Evolutionary conservation across 2,888 invertebrate genomes (phyloP).

Genomic region (Mechanitis mazaeus): DNA sequence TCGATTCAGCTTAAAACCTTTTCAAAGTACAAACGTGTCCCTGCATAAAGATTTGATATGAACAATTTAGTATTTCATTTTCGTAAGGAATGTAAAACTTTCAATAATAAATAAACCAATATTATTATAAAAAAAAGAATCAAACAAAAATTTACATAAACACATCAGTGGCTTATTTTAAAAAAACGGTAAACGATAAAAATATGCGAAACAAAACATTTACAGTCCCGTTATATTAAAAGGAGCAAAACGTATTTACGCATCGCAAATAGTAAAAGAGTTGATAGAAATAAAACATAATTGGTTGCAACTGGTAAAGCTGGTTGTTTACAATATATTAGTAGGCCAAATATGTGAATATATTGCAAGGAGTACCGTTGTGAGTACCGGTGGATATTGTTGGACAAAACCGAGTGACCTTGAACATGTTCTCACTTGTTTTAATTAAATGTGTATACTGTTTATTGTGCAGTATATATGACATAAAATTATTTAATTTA

Average conservation of each 20-base stretch:
- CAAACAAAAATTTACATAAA: not conserved
- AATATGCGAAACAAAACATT: conserved; percentile 7
- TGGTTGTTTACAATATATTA: conserved; percentile 41
- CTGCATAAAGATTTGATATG: conserved; percentile 25
- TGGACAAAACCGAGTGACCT: conserved; percentile 16
- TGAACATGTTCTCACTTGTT: conserved; percentile 16
- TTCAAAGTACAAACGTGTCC: conserved; percentile 38
- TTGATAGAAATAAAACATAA: conserved; percentile 33
- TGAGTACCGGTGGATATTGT: conserved; percentile 36
- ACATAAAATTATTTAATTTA: not conserved
- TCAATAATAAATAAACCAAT: not conserved
- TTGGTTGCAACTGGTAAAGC: conserved; percentile 29
- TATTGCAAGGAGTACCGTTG: conserved; percentile 53
- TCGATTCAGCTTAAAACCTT: conserved; percentile 41
- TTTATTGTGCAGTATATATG: not conserved
- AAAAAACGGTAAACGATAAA: conserved; percentile 7
- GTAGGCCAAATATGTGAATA: conserved; percentile 48
- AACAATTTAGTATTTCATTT: not conserved
- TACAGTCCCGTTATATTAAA: conserved; percentile 34
- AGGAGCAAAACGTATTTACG: conserved; percentile 35
- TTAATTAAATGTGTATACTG: conserved; percentile 1
- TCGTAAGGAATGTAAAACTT: too few species aligned
- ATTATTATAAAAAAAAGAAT: not conserved
- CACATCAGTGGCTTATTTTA: not conserved
- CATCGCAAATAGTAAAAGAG: conserved; percentile 35